Evolutionary conservation across 1,140 invertebrate species (phyloP), one percentile per base, ranked within the genome.

Genomic region (Dinothrombium tinctorium): DNA sequence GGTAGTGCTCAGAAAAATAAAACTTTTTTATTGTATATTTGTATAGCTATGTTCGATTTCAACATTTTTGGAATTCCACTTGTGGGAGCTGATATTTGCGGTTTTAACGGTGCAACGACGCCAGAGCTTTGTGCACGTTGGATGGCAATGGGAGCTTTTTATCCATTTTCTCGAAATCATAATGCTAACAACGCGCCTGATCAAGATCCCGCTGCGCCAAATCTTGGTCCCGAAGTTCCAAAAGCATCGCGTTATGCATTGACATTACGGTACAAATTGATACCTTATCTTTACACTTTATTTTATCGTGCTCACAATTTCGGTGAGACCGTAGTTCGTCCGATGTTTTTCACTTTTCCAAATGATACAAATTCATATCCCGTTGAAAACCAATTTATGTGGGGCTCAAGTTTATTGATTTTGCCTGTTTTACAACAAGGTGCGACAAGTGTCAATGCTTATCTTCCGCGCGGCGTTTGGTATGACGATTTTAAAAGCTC

Each of bases 111-210:
- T 1, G 46, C 47, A 14, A 32, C 39, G 4, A 8, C 12, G 14
- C 58, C 52, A 12, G 58, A 67, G 20, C 59, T 84, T 2, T 84
- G 79, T 54, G 69, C 68, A 50, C 61, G 77, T 0, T 84, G 79
- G 79, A 71, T 19, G 21, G 26, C 39, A 4, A 9, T 40, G 17
- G n/a, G 58, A 5, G 56, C 59, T 14, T 63, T 60, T 45, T 60
- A 60, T 45, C 48, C 56, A 6, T 86, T 86, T 60, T 70, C 76
- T 1, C 66, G 80, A 47, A 86, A 83, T 59, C 80, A 86, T 51
- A 83, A 83, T 56, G 68, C 70, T 1, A 69, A 74, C 51, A 63
- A 69, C 47, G 64, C 65, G 20, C 72, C 69, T 54, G 50, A 52
- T 21, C 57, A 61, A 50, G 53, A 58, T 50, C 53, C 49, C 33